Conservation (phyloP, 2,113 vertebrate species). For the Periophthalmus modestus region DNA sequence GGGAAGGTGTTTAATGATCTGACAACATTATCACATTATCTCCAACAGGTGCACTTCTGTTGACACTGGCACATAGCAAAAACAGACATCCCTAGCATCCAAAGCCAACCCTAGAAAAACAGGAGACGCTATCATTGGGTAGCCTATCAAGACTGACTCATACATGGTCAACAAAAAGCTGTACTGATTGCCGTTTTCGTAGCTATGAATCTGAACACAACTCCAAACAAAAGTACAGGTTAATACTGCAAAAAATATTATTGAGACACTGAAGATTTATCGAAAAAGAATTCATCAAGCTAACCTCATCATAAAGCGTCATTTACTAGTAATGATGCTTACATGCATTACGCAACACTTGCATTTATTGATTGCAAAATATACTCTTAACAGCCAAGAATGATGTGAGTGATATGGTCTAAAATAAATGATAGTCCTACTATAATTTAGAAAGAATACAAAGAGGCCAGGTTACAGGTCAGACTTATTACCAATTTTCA, state of each 20-base stretch:
- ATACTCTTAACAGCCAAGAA: no score
- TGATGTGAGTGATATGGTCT: neutral
- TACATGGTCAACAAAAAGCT: neutral
- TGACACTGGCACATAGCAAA: slow-evolving; percentile 20
- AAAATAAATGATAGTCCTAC: no score
- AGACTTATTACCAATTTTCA: neutral
- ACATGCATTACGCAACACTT: neutral
- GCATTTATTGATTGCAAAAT: neutral
- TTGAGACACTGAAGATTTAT: neutral
- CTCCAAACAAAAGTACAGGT: neutral
- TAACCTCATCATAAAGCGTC: neutral
- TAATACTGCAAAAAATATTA: neutral
- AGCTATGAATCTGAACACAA: neutral
- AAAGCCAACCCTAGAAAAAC: neutral
- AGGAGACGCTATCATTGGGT: neutral
- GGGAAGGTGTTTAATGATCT: neutral
- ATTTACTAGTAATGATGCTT: neutral
- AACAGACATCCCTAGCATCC: neutral
- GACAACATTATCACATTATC: neutral
- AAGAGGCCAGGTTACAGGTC: no score
- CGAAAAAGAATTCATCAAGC: neutral
- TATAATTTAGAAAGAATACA: no score
- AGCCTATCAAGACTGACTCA: neutral
- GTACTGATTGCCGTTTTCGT: neutral
- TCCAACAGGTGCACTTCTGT: slow-evolving; percentile 36